Evolutionary conservation across 2,888 invertebrate species (phyloP).

Genomic region (Phania funesta): DNA sequence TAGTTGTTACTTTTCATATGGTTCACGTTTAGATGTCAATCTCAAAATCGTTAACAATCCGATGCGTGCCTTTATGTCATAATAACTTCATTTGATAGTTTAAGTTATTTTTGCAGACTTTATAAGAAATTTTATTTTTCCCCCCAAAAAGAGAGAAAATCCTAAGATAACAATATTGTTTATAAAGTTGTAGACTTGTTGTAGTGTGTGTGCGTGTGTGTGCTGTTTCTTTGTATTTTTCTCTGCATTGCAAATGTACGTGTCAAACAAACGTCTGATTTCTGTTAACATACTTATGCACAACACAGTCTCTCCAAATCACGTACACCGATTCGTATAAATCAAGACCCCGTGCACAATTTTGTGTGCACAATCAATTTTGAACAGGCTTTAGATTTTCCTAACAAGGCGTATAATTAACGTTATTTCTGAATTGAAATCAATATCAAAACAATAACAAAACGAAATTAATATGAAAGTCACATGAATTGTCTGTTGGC

Average conservation of each 20-base stretch:
- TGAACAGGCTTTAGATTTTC: slow-evolving; percentile 41
- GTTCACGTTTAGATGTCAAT: slow-evolving; percentile 65
- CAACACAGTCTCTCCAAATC: not conserved
- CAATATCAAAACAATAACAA: slow-evolving; percentile 38
- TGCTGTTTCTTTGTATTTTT: slow-evolving; percentile 7
- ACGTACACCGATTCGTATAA: not conserved
- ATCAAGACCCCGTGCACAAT: slow-evolving; percentile 19
- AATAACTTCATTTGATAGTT: slow-evolving; percentile 66
- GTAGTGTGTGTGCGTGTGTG: not conserved
- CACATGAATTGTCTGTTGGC: slow-evolving; percentile 21
- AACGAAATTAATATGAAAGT: slow-evolving; percentile 49
- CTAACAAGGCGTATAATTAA: slow-evolving; percentile 66
- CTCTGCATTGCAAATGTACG: slow-evolving; percentile 45
- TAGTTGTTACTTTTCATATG: slow-evolving; percentile 28
- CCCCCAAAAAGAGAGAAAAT: not conserved
- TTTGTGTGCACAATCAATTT: slow-evolving; percentile 47
- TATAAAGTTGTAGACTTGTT: slow-evolving; percentile 5
- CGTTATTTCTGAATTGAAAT: slow-evolving; percentile 61
- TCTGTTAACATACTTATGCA: slow-evolving; percentile 41
- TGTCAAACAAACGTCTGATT: slow-evolving; percentile 61
- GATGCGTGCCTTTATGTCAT: slow-evolving; percentile 67
- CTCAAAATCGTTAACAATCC: slow-evolving; percentile 64
- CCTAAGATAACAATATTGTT: slow-evolving; percentile 22
- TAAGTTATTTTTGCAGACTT: slow-evolving; percentile 55
- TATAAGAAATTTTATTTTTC: slow-evolving; percentile 26